Evolutionary conservation across 2,888 invertebrate species (phyloP), one percentile per base, ranked within the genome.

Genomic region (Barypeithes pellucidus): DNA sequence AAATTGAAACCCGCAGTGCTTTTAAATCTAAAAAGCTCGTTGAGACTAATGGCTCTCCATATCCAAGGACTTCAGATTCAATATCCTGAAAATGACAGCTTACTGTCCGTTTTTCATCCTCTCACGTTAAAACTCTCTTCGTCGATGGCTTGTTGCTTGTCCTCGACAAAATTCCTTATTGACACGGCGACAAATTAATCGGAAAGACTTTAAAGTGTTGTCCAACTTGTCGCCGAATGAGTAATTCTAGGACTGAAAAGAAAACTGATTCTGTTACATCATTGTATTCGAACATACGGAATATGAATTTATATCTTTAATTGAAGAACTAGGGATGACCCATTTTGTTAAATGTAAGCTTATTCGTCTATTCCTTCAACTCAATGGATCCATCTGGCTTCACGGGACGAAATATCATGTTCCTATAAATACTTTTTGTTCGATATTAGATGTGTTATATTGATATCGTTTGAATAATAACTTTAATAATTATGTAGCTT

Each of bases 61-160:
- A 45, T 4, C 29, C 36, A 29, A 62, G 45, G 61, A 22, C 29
- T 62, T 14, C 39, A 24, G 45, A 62, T 16, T 11, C 18, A 29
- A 62, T 43, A 43, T 43, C 61, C 61, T 45, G 61, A 45, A 62
- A 62, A 29, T 43, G 45, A 62, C 45, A 41, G 24, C 61, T 43
- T 39, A 22, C 20, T 22, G 61, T 20, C 61, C 41, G 41, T 39
- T 60, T 60, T 60, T 60, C 59, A 60, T 22, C 60, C 39, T 60
- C 60, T 52, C 52, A 52, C 24, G 52, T 52, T 52, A 52, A 52
- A 52, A 52, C 52, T 52, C 52, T 24, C 24, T 52, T 52, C 22
- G 24, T 52, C 24, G 22, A 24, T 24, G 52, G 52, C 52, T 52
- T 52, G 52, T 52, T 52, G 52, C 52, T 52, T 24, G 52, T 24